A percentile compares a stretch with the other conserved stretches of the same genome.
Conservation (phyloP, 2,888 invertebrate genomes). For the Elegia similella region DNA sequence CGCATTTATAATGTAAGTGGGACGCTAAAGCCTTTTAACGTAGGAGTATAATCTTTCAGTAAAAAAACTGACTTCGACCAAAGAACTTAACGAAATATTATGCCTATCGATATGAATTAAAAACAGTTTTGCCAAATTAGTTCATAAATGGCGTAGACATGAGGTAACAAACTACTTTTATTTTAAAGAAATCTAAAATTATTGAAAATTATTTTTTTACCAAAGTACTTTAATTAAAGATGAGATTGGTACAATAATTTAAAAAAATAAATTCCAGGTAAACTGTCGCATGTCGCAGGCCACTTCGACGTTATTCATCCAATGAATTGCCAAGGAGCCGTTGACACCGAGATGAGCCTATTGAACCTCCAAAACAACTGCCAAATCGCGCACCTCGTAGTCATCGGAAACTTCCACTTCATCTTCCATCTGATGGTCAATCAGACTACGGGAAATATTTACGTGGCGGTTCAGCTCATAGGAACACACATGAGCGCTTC, state of each 20-base stretch:
- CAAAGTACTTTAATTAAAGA: background rate
- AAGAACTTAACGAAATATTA: too few relatives aligned
- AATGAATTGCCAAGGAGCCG: conserved; percentile 36
- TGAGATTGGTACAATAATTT: background rate
- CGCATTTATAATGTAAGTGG: too few relatives aligned
- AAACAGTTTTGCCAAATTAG: too few relatives aligned
- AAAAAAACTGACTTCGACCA: too few relatives aligned
- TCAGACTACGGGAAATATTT: conserved; percentile 35
- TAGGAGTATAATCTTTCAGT: too few relatives aligned
- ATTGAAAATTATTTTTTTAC: too few relatives aligned
- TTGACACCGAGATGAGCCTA: conserved; percentile 50
- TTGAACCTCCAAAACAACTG: conserved; percentile 33
- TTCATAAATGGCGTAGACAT: too few relatives aligned
- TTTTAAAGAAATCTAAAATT: too few relatives aligned
- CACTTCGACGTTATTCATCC: conserved; percentile 55
- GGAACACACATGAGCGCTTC: conserved; percentile 51
- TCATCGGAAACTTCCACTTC: conserved; percentile 48
- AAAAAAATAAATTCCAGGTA: conserved; percentile 42
- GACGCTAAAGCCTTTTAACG: too few relatives aligned
- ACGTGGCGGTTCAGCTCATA: conserved; percentile 50
- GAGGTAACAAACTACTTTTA: too few relatives aligned
- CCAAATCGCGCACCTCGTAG: conserved; percentile 40
- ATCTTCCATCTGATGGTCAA: conserved; percentile 49
- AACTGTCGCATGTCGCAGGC: conserved; percentile 41
- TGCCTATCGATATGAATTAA: too few relatives aligned